A percentile compares a stretch with the other conserved stretches of the same genome.
Conservation (phyloP, 2,888 invertebrate species). For the Mythimna impura region DNA sequence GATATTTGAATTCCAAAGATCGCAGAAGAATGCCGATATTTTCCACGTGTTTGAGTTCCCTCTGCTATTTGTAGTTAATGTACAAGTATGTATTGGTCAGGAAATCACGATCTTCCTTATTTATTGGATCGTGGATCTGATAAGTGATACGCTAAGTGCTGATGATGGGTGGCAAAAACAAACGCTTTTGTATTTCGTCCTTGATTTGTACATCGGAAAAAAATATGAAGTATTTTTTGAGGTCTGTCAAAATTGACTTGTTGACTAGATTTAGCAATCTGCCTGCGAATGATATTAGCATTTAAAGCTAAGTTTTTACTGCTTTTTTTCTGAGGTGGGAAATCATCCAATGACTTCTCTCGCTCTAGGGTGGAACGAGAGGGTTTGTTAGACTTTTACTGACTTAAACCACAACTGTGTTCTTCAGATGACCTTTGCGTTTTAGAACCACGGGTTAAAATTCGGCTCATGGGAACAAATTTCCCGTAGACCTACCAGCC, state of each 20-base stretch:
- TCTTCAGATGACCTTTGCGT: too few relatives aligned
- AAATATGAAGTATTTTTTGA: slow-evolving; percentile 24
- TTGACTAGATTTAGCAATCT: slow-evolving; percentile 15
- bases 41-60: slow-evolving; percentile 36
- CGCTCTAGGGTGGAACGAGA: too few relatives aligned
- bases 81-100: slow-evolving; percentile 59
- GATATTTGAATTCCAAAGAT: slow-evolving; percentile 9
- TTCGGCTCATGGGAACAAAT: too few relatives aligned
- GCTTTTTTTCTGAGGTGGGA: too few relatives aligned
- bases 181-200: slow-evolving; percentile 51
- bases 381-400: too few relatives aligned
- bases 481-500: too few relatives aligned
- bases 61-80: slow-evolving; percentile 28
- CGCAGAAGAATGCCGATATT: slow-evolving; percentile 42
- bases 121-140: slow-evolving; percentile 74
- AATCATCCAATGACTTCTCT: too few relatives aligned
- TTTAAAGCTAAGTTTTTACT: slow-evolving; percentile 5
- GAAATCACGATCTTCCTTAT: slow-evolving; percentile 71
- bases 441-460: too few relatives aligned
- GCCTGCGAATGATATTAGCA: background rate
- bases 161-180: slow-evolving; percentile 65
- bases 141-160: slow-evolving; percentile 66
- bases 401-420: too few relatives aligned
- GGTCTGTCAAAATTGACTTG: slow-evolving; percentile 34
- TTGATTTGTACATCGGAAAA: slow-evolving; percentile 53